These are phyloP conservation scores for Premnoplex brunnescens DNA, from an alignment of 2,797 vertebrate species.

Conservation along the genomic window DNA sequence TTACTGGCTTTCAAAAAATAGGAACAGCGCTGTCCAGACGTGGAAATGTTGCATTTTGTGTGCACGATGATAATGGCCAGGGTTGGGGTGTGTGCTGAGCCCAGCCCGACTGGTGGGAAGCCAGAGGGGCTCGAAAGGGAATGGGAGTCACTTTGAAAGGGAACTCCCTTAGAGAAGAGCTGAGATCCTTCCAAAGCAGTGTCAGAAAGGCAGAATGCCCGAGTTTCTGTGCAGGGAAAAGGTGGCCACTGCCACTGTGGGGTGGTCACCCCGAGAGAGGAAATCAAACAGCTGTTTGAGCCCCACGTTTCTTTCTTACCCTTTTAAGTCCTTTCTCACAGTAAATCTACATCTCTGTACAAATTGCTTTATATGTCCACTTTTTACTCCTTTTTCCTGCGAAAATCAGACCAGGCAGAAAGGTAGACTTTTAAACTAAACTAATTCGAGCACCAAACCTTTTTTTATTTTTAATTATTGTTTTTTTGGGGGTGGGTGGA, in stretches of 20 bases:
- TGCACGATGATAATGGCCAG: not conserved
- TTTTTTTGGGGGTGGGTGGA: not conserved
- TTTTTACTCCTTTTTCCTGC: constrained; percentile 67
- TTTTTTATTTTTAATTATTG: not conserved
- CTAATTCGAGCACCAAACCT: constrained; percentile 48
- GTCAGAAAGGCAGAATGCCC: constrained; percentile 27
- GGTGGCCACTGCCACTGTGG: not conserved
- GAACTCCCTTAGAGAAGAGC: not conserved
- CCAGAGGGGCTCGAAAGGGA: not conserved
- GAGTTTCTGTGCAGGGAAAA: not conserved
- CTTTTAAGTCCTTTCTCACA: constrained; percentile 58
- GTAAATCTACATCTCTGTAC: constrained; percentile 46
- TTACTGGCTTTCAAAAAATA: constrained; percentile 26
- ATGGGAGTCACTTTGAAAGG: not conserved
- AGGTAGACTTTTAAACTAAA: constrained; percentile 65
- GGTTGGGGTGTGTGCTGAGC: not conserved
- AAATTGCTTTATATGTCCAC: constrained; percentile 64
- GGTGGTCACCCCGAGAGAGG: constrained; percentile 61
- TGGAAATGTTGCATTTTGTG: not conserved
- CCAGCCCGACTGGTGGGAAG: not conserved
- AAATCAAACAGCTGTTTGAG: constrained; percentile 62
- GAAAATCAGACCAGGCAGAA: constrained; percentile 64
- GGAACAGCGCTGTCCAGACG: not conserved
- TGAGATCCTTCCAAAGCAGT: not conserved
- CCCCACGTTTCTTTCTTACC: constrained; percentile 49